Percentiles rank a stretch among this genome's conserved stretches.
Evolutionary conservation across 2,888 invertebrate species (phyloP).

Genomic region (Tortricodes alternella): DNA sequence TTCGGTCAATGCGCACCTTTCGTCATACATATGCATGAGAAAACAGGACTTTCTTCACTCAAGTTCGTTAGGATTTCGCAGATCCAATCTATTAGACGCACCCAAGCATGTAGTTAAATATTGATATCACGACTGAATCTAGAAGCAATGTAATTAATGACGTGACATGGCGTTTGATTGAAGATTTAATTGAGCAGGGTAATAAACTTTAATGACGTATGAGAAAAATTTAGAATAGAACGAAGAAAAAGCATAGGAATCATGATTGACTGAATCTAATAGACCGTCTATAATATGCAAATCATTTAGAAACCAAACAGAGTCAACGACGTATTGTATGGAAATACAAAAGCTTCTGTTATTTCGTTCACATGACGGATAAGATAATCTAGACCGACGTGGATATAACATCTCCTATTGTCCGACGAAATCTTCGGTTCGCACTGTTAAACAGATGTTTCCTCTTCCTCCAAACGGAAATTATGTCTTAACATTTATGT

Average conservation of each 20-base stretch:
- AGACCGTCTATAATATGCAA: slow-evolving; percentile 11
- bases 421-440: slow-evolving; percentile 7
- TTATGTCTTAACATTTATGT: not conserved
- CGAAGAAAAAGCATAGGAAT: not conserved
- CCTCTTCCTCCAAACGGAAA: not conserved
- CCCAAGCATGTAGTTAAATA: slow-evolving; percentile 47
- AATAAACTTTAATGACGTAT: slow-evolving; percentile 10
- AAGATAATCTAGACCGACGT: slow-evolving; percentile 47
- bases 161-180: slow-evolving; percentile 2
- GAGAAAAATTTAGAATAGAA: not conserved
- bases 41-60: slow-evolving; percentile 76
- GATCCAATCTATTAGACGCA: slow-evolving; percentile 65
- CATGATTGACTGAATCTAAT: not conserved
- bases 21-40: slow-evolving; percentile 65
- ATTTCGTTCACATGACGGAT: slow-evolving; percentile 50
- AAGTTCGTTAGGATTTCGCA: slow-evolving; percentile 64
- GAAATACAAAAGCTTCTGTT: slow-evolving; percentile 49
- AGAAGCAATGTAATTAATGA: slow-evolving; percentile 8
- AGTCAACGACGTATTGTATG: slow-evolving; percentile 58
- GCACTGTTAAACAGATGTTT: not conserved
- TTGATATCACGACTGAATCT: slow-evolving; percentile 18
- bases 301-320: slow-evolving; percentile 35
- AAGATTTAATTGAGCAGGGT: slow-evolving; percentile 10
- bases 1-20: not conserved
- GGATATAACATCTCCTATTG: slow-evolving; percentile 25